These are phyloP conservation scores for Sinocyclocheilus rhinocerous DNA, from an alignment of 2,113 vertebrate genomes.

Conservation along the genomic window DNA sequence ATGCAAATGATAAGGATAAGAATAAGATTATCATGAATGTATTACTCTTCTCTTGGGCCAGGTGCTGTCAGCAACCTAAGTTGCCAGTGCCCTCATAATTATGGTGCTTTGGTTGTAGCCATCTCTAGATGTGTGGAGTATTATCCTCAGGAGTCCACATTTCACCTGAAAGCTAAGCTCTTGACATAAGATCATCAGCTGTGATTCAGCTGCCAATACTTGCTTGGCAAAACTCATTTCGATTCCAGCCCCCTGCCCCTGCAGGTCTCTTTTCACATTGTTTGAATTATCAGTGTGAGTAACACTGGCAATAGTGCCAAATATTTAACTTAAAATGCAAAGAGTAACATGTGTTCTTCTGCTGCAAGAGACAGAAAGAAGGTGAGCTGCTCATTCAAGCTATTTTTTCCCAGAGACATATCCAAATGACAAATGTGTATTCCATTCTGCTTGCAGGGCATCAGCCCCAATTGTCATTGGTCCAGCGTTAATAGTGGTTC, in stretches of 20 bases:
- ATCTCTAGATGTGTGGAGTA: neutral
- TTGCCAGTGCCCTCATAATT: neutral
- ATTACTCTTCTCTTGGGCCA: neutral
- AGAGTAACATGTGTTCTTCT: neutral
- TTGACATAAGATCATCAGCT: neutral
- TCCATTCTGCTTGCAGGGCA: too few relatives aligned
- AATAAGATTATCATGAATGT: neutral
- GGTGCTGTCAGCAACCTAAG: neutral
- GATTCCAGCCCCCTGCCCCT: neutral
- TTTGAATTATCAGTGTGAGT: neutral
- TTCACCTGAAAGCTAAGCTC: neutral
- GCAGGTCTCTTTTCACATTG: neutral
- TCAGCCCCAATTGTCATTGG: too few relatives aligned
- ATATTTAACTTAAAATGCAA: neutral
- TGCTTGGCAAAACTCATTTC: neutral
- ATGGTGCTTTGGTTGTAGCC: neutral
- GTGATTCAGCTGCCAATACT: neutral
- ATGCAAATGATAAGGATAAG: constrained; percentile 4
- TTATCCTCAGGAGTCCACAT: neutral
- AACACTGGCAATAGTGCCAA: neutral
- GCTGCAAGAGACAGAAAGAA: neutral
- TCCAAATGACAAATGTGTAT: too few relatives aligned
- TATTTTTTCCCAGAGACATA: too few relatives aligned
- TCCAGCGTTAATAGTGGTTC: too few relatives aligned
- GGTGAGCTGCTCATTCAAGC: too few relatives aligned